Percentiles rank a stretch among this genome's conserved stretches.
Evolutionary conservation across 2,797 vertebrate genomes (phyloP).

Genomic region (Eulemur coronatus): DNA sequence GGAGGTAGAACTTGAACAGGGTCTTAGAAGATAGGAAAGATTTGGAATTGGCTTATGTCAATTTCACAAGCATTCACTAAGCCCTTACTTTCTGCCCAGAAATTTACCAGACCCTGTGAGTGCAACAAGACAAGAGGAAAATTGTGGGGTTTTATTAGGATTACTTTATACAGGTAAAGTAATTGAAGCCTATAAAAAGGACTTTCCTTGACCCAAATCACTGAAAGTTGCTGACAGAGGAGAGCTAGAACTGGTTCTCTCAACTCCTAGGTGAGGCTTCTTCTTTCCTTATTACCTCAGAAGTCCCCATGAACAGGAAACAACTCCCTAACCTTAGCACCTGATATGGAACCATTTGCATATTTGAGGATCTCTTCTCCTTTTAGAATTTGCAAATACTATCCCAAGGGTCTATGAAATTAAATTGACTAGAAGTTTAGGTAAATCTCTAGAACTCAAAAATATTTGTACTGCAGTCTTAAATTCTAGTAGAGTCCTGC

Average conservation of each 20-base stretch:
- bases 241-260: constrained; percentile 21
- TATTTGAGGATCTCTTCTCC: neutral
- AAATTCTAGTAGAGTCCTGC: neutral
- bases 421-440: neutral
- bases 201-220: constrained; percentile 10
- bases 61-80: constrained; percentile 41
- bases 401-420: neutral
- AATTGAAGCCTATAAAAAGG: neutral
- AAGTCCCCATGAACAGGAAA: constrained; percentile 1
- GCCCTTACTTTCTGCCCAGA: neutral
- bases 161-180: constrained; percentile 34
- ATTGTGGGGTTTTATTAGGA: constrained; percentile 12
- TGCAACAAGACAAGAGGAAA: constrained; percentile 26
- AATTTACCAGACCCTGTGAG: neutral
- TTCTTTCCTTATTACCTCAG: neutral
- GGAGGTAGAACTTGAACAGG: neutral
- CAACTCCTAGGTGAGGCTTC: neutral
- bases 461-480: constrained; percentile 4
- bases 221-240: neutral
- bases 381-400: constrained; percentile 33
- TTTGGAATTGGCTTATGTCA: neutral
- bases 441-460: constrained; percentile 40
- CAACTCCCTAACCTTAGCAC: neutral
- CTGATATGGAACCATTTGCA: neutral
- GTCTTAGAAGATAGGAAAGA: constrained; percentile 21